These are phyloP conservation scores for Yponomeuta evonymella DNA, from an alignment of 2,888 invertebrate species.

Conservation along the genomic window DNA sequence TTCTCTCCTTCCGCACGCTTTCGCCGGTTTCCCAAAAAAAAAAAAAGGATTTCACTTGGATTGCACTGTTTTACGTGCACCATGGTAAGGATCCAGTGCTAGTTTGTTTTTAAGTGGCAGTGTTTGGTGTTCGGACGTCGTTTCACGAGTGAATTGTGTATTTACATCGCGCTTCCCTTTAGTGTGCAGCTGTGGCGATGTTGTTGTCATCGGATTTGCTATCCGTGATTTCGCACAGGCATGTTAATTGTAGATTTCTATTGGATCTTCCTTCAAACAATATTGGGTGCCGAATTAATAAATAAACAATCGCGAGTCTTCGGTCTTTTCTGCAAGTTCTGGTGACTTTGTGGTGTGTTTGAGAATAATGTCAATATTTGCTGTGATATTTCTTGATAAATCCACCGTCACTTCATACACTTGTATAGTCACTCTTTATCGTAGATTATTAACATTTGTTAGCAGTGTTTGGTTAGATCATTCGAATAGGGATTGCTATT, in stretches of 20 bases:
- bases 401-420: neutral
- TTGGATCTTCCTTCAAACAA: neutral
- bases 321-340: neutral
- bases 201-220: neutral
- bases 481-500: slow-evolving; percentile 2
- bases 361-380: slow-evolving; percentile 8
- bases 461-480: neutral
- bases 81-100: slow-evolving; percentile 63
- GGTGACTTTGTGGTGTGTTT: neutral
- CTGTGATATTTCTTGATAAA: neutral
- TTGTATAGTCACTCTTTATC: neutral
- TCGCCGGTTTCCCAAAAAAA: slow-evolving; percentile 30
- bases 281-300: slow-evolving; percentile 6
- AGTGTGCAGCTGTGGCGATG: neutral
- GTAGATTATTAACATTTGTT: slow-evolving; percentile 5
- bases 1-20: slow-evolving; percentile 27
- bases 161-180: slow-evolving; percentile 15
- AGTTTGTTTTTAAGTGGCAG: slow-evolving; percentile 45
- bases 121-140: slow-evolving; percentile 42
- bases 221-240: neutral
- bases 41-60: slow-evolving; percentile 25
- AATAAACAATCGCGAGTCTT: slow-evolving; percentile 6
- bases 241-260: slow-evolving; percentile 2
- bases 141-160: slow-evolving; percentile 34
- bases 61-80: slow-evolving; percentile 27